phyloP scores from a whole-genome alignment of 2,888 invertebrate species.

The Helleia helle region DNA sequence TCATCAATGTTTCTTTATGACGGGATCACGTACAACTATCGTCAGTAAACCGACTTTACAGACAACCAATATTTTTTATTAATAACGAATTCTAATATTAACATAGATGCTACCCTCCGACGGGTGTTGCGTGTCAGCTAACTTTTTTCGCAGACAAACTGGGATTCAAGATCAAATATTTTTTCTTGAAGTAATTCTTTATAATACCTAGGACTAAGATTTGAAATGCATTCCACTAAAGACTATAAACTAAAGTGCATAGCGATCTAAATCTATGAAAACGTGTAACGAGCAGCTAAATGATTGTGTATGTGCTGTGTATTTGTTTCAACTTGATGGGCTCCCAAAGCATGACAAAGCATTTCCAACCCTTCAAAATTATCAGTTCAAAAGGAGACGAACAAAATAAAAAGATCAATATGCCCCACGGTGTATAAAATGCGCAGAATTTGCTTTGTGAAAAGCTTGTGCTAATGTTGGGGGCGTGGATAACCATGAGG shows the following conservation, averaged over 20 bases:
- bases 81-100: no score
- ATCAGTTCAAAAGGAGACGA: neutral
- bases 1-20: no score
- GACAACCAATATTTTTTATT: no score
- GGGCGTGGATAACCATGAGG: conserved; percentile 51
- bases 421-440: neutral
- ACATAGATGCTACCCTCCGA: no score
- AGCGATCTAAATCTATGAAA: conserved; percentile 33
- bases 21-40: no score
- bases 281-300: conserved; percentile 44
- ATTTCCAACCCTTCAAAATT: conserved; percentile 22
- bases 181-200: no score
- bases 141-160: no score
- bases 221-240: conserved; percentile 11
- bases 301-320: conserved; percentile 68
- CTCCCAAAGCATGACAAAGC: conserved; percentile 54
- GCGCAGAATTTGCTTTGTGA: conserved; percentile 52
- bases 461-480: conserved; percentile 54
- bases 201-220: no score
- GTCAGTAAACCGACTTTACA: no score
- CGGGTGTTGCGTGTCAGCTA: no score
- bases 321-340: conserved; percentile 48
- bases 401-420: neutral
- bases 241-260: conserved; percentile 52
- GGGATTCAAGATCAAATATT: no score